phyloP scores from a whole-genome alignment of 2,113 vertebrate genomes.

The Enhydra lutris region DNA sequence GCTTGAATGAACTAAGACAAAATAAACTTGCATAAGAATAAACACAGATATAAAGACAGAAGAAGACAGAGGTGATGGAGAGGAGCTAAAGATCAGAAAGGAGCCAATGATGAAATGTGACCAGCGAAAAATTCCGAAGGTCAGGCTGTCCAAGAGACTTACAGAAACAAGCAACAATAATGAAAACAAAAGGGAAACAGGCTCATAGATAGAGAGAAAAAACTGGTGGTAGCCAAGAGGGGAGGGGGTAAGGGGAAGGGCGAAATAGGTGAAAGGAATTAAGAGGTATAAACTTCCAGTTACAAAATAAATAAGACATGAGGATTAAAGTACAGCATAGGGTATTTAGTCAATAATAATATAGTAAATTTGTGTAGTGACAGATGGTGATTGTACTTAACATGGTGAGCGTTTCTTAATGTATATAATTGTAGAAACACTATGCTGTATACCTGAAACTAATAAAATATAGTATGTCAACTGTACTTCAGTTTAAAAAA shows the following conservation, averaged over 20 bases:
- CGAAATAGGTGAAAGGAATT: background rate
- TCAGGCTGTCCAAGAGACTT: rapidly evolving
- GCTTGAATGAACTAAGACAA: background rate
- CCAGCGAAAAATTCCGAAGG: background rate
- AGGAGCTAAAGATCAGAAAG: background rate
- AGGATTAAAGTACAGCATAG: background rate
- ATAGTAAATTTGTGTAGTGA: background rate
- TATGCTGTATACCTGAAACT: background rate
- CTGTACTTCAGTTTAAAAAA: background rate
- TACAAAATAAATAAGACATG: background rate
- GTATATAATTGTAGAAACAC: background rate
- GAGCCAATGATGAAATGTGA: background rate
- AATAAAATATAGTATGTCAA: background rate
- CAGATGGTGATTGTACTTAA: background rate
- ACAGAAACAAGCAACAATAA: background rate
- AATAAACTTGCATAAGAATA: background rate
- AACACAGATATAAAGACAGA: background rate
- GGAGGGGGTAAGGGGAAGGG: background rate
- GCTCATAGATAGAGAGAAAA: background rate
- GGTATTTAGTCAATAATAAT: background rate
- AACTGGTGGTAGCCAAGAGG: background rate
- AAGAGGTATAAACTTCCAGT: background rate
- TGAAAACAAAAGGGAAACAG: background rate
- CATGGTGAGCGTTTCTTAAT: background rate
- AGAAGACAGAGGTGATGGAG: background rate